phyloP scores from a whole-genome alignment of 64 coral and sea anemone species.

The Dendronephthya gigantea region DNA sequence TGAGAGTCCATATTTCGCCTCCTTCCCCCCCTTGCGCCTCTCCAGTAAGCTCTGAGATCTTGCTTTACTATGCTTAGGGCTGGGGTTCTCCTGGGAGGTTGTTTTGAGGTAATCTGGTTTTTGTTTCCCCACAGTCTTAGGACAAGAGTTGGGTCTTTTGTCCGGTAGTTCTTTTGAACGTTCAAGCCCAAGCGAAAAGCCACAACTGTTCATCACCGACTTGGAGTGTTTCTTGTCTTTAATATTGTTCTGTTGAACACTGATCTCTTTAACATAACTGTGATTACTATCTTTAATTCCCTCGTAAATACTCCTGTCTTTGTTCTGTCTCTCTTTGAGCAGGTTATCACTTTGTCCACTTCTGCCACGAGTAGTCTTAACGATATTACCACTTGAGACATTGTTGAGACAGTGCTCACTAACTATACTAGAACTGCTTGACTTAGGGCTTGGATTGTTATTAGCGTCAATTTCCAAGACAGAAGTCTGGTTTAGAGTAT shows the following conservation, averaged over 20 bases:
- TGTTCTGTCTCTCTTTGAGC: neutral
- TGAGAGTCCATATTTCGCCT: neutral
- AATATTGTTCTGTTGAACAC: neutral
- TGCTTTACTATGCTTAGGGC: neutral
- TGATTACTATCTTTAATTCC: neutral
- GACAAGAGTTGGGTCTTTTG: neutral
- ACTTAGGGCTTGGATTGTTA: neutral
- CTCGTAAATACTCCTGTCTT: neutral
- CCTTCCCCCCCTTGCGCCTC: neutral
- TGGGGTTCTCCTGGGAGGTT: neutral
- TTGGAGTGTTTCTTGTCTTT: no score
- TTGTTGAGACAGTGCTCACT: neutral
- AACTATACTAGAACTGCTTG: neutral
- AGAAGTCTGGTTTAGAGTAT: neutral
- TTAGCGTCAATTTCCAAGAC: neutral
- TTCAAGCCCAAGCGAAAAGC: constrained; percentile 1
- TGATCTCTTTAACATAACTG: neutral
- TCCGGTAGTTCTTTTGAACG: neutral
- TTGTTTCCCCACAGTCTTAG: neutral
- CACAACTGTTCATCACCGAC: neutral
- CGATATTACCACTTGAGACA: neutral
- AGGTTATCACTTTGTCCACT: neutral
- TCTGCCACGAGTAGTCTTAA: neutral
- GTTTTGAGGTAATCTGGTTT: neutral
- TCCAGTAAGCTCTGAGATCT: neutral